Evolutionary conservation across 2,797 vertebrate genomes (phyloP).

Genomic region (Pelochelys cantorii): DNA sequence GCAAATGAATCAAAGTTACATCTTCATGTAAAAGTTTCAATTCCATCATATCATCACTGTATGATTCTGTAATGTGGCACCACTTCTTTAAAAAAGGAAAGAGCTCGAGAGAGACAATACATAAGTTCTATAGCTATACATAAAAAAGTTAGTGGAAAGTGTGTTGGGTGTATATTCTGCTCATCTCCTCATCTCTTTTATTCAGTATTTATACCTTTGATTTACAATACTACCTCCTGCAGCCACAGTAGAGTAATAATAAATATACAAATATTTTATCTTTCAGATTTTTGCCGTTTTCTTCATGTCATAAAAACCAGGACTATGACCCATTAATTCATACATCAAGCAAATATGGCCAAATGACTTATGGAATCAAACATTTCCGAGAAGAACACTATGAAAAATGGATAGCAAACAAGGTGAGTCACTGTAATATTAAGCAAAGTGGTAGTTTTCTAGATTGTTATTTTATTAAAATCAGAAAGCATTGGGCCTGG

Average conservation of each 20-base stretch:
- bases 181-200: neutral
- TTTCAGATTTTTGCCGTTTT: constrained; percentile 85
- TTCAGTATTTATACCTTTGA: fast-evolving
- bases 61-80: neutral
- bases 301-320: constrained; percentile 76
- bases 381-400: constrained; percentile 82
- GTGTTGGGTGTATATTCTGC: fast-evolving
- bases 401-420: constrained; percentile 75
- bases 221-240: neutral
- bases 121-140: neutral
- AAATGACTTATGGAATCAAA: constrained; percentile 73
- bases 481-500: neutral
- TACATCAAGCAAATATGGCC: constrained; percentile 75
- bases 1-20: neutral
- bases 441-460: neutral
- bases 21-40: neutral
- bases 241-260: neutral
- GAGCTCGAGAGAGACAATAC: neutral
- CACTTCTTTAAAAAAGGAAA: neutral
- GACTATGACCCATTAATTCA: constrained; percentile 78
- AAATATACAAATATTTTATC: constrained; percentile 38
- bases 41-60: neutral
- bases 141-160: neutral
- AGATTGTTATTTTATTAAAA: constrained; percentile 5
- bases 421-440: constrained; percentile 78